phyloP scores from a whole-genome alignment of 2,888 invertebrate genomes.

The Atrina japonica region DNA sequence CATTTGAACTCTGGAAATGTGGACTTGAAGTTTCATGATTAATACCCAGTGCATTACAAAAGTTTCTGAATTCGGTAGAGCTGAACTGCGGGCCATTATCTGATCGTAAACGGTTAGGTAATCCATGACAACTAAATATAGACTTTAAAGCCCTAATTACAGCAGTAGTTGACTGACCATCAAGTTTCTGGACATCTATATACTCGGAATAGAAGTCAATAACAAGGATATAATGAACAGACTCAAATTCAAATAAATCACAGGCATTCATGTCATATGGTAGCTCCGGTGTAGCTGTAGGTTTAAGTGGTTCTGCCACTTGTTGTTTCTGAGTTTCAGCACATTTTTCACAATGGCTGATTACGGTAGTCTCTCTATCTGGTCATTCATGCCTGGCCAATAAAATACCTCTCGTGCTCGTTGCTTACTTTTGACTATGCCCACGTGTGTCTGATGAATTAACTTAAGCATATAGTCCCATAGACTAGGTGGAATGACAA shows the following conservation, averaged over 20 bases:
- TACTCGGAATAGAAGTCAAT: constrained; percentile 47
- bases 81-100: constrained; percentile 53
- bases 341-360: constrained; percentile 45
- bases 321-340: constrained; percentile 48
- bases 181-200: constrained; percentile 46
- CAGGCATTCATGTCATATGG: constrained; percentile 44
- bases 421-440: no score
- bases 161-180: constrained; percentile 20
- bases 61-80: constrained; percentile 46
- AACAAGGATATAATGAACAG: constrained; percentile 43
- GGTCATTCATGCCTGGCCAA: not conserved
- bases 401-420: no score
- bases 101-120: constrained; percentile 37
- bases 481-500: constrained; percentile 24
- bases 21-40: constrained; percentile 54
- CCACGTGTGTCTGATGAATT: constrained; percentile 28
- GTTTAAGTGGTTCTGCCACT: constrained; percentile 44
- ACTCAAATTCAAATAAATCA: constrained; percentile 46
- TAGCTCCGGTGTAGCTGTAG: constrained; percentile 48
- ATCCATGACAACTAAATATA: constrained; percentile 39
- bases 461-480: constrained; percentile 12
- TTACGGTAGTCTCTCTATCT: not conserved
- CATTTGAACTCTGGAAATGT: constrained; percentile 52
- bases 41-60: constrained; percentile 42
- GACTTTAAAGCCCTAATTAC: constrained; percentile 35